Percentiles rank a stretch among this genome's conserved stretches.
Evolutionary conservation across 2,113 vertebrate genomes (phyloP).

Genomic region (Pseudorectes ferrugineus): DNA sequence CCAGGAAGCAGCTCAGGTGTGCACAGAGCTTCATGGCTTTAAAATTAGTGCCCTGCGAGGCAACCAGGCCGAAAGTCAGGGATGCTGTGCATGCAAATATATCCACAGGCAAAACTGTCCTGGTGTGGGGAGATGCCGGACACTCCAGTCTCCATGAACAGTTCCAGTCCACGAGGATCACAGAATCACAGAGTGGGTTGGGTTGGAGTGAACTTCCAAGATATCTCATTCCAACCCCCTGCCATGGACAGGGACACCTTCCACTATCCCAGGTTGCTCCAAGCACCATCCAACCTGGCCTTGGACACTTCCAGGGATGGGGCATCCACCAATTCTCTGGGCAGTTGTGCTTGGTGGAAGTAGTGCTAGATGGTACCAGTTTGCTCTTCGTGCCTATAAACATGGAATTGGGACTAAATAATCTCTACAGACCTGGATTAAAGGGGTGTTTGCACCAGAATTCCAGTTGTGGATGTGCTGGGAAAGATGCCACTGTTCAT

Average conservation of each 20-base stretch:
- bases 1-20: neutral
- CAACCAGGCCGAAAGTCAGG: neutral
- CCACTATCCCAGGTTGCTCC: neutral
- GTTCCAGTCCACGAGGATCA: neutral
- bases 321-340: rapidly evolving
- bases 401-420: neutral
- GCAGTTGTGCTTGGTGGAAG: neutral
- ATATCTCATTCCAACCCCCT: neutral
- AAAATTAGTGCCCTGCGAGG: neutral
- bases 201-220: neutral
- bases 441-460: neutral
- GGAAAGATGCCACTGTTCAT: neutral
- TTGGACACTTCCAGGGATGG: neutral
- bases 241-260: neutral
- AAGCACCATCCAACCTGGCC: neutral
- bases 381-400: neutral
- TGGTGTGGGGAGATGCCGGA: neutral
- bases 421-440: neutral
- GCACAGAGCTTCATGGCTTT: neutral
- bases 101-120: neutral
- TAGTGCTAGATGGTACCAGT: neutral
- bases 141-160: neutral
- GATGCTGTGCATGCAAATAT: neutral
- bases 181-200: neutral
- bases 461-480: neutral